A percentile compares a stretch with the other conserved stretches of the same genome.
Evolutionary conservation across 2,797 vertebrate species (phyloP).

Genomic region (Myotis findleyi): DNA sequence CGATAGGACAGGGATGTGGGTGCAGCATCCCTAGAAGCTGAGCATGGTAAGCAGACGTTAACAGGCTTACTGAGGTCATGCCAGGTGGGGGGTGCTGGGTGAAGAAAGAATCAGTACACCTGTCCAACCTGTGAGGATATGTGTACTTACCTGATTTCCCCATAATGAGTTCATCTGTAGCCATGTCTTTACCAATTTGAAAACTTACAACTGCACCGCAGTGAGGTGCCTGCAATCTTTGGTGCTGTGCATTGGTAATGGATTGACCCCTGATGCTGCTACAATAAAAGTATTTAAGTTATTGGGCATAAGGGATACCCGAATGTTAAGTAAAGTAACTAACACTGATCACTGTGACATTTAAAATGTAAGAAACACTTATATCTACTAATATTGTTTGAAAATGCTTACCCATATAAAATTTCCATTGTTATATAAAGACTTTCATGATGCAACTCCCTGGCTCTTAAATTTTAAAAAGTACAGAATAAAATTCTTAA

Average conservation of each 20-base stretch:
- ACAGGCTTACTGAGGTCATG: background rate
- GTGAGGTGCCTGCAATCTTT: slow-evolving; percentile 17
- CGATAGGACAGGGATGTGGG: background rate
- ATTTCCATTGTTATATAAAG: slow-evolving; percentile 69
- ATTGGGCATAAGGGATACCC: background rate
- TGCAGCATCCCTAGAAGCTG: background rate
- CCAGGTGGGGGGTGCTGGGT: background rate
- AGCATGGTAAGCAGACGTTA: background rate
- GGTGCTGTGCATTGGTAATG: slow-evolving; percentile 1
- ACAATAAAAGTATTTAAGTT: background rate
- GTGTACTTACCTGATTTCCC: slow-evolving; percentile 16
- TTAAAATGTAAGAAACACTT: slow-evolving; percentile 58
- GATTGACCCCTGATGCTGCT: slow-evolving; percentile 6
- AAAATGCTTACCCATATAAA: slow-evolving; percentile 68
- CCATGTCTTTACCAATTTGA: background rate
- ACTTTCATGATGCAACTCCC: slow-evolving; percentile 62
- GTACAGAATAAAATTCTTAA: slow-evolving; percentile 66
- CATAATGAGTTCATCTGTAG: background rate
- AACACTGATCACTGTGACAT: slow-evolving; percentile 26
- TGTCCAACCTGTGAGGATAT: background rate
- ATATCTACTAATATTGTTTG: slow-evolving; percentile 15
- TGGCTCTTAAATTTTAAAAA: slow-evolving; percentile 69
- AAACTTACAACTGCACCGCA: slow-evolving; percentile 28
- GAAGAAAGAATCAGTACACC: background rate
- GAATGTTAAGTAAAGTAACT: slow-evolving; percentile 12